These are phyloP conservation scores for Calonectris borealis DNA, from an alignment of 2,113 vertebrate species.

Conservation along the genomic window DNA sequence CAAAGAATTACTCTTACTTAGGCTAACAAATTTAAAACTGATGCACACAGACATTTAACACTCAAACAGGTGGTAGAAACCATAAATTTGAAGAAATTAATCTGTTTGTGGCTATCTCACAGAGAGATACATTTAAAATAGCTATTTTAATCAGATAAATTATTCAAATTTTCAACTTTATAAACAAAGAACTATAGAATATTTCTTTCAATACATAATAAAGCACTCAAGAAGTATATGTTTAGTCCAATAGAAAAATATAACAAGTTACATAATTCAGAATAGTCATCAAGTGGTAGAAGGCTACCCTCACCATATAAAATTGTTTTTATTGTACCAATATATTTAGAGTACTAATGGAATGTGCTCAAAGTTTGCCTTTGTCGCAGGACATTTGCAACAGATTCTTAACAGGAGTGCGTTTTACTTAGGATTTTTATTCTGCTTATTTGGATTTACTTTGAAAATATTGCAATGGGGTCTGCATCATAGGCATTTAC, in stretches of 20 bases:
- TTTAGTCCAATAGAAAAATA: neutral
- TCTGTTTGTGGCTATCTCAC: neutral
- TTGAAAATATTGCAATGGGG: neutral
- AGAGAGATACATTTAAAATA: neutral
- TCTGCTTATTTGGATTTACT: neutral
- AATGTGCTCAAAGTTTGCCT: neutral
- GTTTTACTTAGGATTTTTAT: neutral
- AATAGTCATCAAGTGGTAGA: neutral
- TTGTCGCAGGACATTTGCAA: neutral
- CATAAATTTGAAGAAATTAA: neutral
- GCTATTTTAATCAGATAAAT: neutral
- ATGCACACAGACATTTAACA: neutral
- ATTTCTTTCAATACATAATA: neutral
- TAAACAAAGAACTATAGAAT: neutral
- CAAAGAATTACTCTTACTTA: neutral
- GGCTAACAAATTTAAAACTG: neutral
- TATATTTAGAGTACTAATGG: neutral
- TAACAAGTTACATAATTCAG: neutral
- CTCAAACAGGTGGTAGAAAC: neutral
- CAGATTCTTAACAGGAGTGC: neutral
- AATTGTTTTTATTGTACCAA: neutral
- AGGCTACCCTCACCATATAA: neutral
- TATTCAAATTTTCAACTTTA: neutral
- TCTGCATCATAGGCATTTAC: neutral
- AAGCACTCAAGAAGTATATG: neutral